Evolutionary conservation across 2,888 invertebrate genomes (phyloP).

Genomic region (Yponomeuta sedellus): DNA sequence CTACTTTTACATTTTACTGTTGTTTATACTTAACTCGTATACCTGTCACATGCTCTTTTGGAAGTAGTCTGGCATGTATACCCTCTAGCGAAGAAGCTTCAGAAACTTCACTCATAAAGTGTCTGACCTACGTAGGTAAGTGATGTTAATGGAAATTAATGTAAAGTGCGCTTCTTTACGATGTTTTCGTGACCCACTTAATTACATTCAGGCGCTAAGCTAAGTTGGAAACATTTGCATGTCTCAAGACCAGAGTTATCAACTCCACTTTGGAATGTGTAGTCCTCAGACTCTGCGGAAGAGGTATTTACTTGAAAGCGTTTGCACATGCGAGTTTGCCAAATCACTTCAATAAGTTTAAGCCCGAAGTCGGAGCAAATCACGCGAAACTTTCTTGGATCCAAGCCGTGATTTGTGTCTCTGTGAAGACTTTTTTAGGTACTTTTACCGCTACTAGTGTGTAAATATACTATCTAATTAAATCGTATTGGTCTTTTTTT

Average conservation of each 20-base stretch:
- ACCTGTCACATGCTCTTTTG: not conserved
- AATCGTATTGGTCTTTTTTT: no score
- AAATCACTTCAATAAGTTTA: slow-evolving; percentile 65
- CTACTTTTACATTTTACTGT: not conserved
- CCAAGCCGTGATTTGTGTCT: slow-evolving; percentile 51
- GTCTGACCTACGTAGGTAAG: not conserved
- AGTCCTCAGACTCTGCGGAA: not conserved
- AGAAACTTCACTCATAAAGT: not conserved
- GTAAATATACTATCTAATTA: no score
- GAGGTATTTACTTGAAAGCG: slow-evolving; percentile 33
- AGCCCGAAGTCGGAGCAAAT: slow-evolving; percentile 43
- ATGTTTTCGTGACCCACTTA: slow-evolving; percentile 1
- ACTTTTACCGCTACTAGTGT: not conserved
- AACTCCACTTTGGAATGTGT: slow-evolving; percentile 1
- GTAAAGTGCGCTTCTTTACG: slow-evolving; percentile 1
- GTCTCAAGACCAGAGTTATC: slow-evolving; percentile 1
- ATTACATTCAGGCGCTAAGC: not conserved
- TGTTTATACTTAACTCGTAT: not conserved
- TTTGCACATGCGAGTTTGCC: slow-evolving; percentile 54
- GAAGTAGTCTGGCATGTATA: not conserved
- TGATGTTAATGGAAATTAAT: not conserved
- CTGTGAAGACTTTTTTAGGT: slow-evolving; percentile 28
- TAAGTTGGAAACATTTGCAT: not conserved
- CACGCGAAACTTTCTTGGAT: slow-evolving; percentile 60
- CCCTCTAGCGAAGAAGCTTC: not conserved